Evolutionary conservation across 2,888 invertebrate species (phyloP).

Genomic region (Thymelicus sylvestris): DNA sequence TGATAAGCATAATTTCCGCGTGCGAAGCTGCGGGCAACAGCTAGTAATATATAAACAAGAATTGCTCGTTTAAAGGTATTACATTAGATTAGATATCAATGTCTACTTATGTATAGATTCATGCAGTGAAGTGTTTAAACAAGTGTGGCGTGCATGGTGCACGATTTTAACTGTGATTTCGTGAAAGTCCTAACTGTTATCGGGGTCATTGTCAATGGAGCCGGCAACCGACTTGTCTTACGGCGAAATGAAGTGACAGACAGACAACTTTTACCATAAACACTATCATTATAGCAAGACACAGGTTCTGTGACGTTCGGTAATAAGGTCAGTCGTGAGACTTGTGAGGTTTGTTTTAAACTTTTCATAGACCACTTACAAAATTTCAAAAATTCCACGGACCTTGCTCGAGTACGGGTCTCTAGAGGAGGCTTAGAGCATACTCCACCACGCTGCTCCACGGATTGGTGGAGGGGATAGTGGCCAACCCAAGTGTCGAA

Average conservation of each 20-base stretch:
- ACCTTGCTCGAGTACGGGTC: not conserved
- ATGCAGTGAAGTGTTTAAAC: too few relatives aligned
- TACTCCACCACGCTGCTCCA: too few relatives aligned
- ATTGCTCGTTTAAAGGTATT: too few relatives aligned
- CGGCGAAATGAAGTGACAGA: not conserved
- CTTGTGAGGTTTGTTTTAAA: too few relatives aligned
- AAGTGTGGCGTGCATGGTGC: not conserved
- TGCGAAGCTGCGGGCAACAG: too few relatives aligned
- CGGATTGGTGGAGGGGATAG: too few relatives aligned
- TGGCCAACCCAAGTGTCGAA: too few relatives aligned
- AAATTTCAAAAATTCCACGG: not conserved
- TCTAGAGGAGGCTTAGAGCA: too few relatives aligned
- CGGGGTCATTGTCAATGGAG: conserved; percentile 1
- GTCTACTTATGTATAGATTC: not conserved
- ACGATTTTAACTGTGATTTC: conserved; percentile 6
- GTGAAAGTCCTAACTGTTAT: conserved; percentile 8
- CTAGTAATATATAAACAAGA: too few relatives aligned
- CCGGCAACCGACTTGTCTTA: conserved; percentile 3
- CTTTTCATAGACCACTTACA: too few relatives aligned
- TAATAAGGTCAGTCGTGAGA: not conserved
- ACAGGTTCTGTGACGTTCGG: not conserved
- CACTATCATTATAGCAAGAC: not conserved
- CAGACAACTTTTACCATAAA: conserved; percentile 7
- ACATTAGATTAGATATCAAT: not conserved
- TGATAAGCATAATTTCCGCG: too few relatives aligned